Evolutionary conservation across 2,113 vertebrate genomes (phyloP).

Genomic region (Tachycineta bicolor): DNA sequence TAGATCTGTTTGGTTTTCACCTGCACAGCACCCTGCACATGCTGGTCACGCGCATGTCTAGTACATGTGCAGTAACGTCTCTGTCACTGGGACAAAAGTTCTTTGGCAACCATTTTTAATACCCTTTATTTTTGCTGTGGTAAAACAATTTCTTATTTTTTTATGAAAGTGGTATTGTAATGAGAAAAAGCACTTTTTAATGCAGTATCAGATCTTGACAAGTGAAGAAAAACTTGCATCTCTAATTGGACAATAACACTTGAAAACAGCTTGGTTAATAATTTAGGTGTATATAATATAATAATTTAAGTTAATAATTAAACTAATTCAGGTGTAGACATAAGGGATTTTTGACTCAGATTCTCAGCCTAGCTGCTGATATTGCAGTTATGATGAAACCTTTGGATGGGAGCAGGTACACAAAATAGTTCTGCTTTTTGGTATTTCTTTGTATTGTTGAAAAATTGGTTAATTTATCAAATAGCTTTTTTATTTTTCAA

Average conservation of each 20-base stretch:
- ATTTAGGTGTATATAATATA: background rate
- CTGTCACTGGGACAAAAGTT: background rate
- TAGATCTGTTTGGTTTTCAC: background rate
- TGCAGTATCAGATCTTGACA: background rate
- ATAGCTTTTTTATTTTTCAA: background rate
- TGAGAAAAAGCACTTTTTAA: background rate
- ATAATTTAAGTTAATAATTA: background rate
- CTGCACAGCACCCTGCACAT: background rate
- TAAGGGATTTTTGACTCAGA: background rate
- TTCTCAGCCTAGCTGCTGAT: background rate
- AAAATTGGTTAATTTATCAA: background rate
- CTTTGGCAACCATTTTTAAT: background rate
- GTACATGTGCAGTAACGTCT: too few relatives aligned
- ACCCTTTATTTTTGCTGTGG: accelerated
- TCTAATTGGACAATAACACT: background rate
- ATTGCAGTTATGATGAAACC: background rate
- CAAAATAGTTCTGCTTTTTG: background rate
- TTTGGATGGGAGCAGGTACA: background rate
- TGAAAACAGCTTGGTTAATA: background rate
- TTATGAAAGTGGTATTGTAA: background rate
- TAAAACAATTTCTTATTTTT: background rate
- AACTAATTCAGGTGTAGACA: background rate
- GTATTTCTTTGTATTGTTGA: background rate
- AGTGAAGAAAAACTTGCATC: background rate
- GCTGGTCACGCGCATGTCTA: background rate